Base-by-base conservation (phyloP, 2,888 invertebrate species). In the Cryptophagus acutangulus region DNA sequence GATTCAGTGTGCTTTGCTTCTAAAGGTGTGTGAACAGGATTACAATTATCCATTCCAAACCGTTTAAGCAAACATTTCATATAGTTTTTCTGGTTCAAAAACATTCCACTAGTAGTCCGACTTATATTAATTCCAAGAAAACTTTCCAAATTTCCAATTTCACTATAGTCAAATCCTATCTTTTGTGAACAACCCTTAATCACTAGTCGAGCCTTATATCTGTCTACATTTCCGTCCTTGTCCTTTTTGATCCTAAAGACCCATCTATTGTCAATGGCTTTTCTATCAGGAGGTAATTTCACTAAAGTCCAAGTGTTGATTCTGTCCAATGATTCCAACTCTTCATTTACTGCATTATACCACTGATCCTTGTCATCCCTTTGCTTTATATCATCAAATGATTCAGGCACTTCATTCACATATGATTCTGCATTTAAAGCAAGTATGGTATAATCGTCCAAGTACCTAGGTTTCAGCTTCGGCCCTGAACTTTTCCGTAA, bases 121-220 rank as follows among this genome's bases (percentile, higher is more conserved):
- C n/a, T n/a, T n/a, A 20, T 9, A 8, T 20, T 20, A 9, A 35
- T 40, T 17, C 26, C 34, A 24, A 40, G 40, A 36, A 35, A 40
- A 18, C 30, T 28, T 17, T 40, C 29, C 13, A 34, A 30, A 30
- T 35, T 36, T 35, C 40, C 36, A 26, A 40, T 9, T 16, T 53
- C 46, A 20, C 36, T 28, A 6, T 35, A 8, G 12, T 42, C 31
- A 14, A 12, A n/a, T 4, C 5, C 3, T 6, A 26, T 16, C 2
- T 16, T 17, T 18, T 46, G 39, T 15, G 49, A 45, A 29, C 53
- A 56, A 6, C 52, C 52, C 14, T 45, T 17, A 17, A 49, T 52
- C 2, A 57, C 54, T 24, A 56, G 38, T 12, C 56, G 38, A 6
- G 9, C 26, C n/a, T 26, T 8, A n/a, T 8, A 3, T 24, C 41